Percentiles rank a stretch among this genome's conserved stretches.
phyloP scores from a whole-genome alignment of 2,113 vertebrate genomes.

The Passer montanus region DNA sequence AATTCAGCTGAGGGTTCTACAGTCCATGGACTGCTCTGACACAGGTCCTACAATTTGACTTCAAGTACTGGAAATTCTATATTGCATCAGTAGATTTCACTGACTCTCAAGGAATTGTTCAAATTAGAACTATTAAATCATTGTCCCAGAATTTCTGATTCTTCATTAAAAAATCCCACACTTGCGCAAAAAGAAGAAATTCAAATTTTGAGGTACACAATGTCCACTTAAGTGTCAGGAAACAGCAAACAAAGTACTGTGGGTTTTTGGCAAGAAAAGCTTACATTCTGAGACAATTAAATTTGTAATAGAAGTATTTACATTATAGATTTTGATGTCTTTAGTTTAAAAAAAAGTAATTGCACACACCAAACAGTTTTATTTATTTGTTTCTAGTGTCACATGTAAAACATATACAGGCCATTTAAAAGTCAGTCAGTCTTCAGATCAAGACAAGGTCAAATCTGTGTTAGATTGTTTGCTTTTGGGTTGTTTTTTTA shows the following conservation, averaged over 20 bases:
- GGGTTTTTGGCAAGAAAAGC: background rate
- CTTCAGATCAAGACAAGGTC: background rate
- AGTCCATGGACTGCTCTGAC: background rate
- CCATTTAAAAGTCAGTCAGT: background rate
- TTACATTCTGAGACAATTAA: background rate
- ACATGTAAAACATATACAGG: background rate
- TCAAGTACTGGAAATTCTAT: background rate
- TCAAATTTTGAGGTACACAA: background rate
- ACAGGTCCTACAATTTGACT: background rate
- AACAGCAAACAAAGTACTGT: background rate
- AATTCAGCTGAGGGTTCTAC: background rate
- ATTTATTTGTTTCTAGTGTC: background rate
- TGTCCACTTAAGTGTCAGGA: background rate
- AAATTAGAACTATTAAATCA: background rate
- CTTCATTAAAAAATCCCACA: background rate
- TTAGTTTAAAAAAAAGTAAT: background rate
- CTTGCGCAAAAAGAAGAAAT: background rate
- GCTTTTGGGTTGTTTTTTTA: background rate
- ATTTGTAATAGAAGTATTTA: background rate
- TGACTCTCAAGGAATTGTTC: background rate
- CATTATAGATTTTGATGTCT: background rate
- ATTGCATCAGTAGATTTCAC: background rate
- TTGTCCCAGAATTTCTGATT: background rate
- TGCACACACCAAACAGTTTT: background rate
- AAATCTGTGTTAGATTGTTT: background rate